Conservation (phyloP, 2,797 vertebrate genomes). For the Mus spretus region DNA sequence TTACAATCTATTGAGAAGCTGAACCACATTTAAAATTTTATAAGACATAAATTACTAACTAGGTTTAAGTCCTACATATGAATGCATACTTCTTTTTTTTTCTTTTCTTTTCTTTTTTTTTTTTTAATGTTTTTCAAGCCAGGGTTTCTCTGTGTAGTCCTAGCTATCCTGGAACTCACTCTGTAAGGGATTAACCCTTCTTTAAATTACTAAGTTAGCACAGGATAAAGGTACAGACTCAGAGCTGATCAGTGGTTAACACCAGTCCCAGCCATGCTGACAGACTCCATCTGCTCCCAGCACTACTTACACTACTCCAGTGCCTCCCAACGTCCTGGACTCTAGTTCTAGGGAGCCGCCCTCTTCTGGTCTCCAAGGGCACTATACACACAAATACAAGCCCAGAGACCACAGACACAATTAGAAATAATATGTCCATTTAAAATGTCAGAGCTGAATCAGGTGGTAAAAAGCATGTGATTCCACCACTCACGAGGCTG, state of each 20-base stretch:
- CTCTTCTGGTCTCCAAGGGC: neutral
- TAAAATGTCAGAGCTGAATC: neutral
- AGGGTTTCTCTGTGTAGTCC: no score
- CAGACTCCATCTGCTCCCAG: neutral
- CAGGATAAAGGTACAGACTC: neutral
- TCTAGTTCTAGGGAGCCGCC: neutral
- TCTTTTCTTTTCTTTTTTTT: no score
- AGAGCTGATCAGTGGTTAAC: neutral
- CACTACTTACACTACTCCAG: neutral
- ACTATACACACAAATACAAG: neutral
- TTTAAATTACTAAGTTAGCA: neutral
- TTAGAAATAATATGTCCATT: neutral
- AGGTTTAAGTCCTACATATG: constrained; percentile 28
- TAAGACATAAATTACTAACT: neutral
- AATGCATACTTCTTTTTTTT: neutral
- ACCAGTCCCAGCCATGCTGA: neutral
- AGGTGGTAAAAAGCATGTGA: neutral
- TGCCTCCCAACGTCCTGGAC: neutral
- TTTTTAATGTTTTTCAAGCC: no score
- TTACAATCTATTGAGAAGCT: constrained; percentile 44
- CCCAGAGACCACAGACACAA: neutral
- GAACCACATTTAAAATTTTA: constrained; percentile 21
- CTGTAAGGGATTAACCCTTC: neutral
- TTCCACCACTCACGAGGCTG: neutral
- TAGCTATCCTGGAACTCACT: no score